phyloP scores from a whole-genome alignment of 2,888 invertebrate species.

The Antheraea yamamai region DNA sequence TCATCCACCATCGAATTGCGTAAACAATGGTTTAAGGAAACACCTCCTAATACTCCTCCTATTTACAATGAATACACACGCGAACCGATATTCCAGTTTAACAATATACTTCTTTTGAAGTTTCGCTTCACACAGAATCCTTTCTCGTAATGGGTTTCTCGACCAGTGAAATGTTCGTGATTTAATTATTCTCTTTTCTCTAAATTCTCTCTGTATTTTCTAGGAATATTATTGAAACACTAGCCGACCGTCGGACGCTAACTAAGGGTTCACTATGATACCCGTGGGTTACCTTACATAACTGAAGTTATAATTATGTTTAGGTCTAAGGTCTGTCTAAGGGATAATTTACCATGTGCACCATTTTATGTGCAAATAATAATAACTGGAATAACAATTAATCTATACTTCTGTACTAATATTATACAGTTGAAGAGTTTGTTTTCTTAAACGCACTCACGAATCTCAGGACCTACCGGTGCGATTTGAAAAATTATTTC shows the following conservation, averaged over 20 bases:
- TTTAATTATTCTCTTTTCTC: slow-evolving; percentile 3
- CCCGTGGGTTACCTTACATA: not conserved
- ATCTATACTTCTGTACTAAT: too few relatives aligned
- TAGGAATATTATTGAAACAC: not conserved
- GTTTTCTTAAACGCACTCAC: too few relatives aligned
- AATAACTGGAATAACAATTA: too few relatives aligned
- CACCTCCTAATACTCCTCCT: not conserved
- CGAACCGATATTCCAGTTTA: not conserved
- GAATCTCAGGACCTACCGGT: too few relatives aligned
- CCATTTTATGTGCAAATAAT: not conserved
- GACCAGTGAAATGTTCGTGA: not conserved
- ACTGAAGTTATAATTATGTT: not conserved
- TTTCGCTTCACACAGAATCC: not conserved
- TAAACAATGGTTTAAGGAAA: not conserved
- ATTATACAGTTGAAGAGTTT: too few relatives aligned
- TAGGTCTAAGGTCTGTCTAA: not conserved
- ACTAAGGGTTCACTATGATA: not conserved
- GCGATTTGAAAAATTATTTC: too few relatives aligned
- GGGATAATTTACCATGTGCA: not conserved
- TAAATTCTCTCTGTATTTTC: slow-evolving; percentile 6
- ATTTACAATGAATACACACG: not conserved
- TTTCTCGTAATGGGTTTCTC: not conserved
- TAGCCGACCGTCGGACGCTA: not conserved
- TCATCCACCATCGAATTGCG: not conserved
- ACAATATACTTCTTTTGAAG: not conserved